Percentiles rank a stretch among this genome's conserved stretches.
Evolutionary conservation across 1,140 invertebrate species (phyloP).

Genomic region (Drosophila kohkoa): DNA sequence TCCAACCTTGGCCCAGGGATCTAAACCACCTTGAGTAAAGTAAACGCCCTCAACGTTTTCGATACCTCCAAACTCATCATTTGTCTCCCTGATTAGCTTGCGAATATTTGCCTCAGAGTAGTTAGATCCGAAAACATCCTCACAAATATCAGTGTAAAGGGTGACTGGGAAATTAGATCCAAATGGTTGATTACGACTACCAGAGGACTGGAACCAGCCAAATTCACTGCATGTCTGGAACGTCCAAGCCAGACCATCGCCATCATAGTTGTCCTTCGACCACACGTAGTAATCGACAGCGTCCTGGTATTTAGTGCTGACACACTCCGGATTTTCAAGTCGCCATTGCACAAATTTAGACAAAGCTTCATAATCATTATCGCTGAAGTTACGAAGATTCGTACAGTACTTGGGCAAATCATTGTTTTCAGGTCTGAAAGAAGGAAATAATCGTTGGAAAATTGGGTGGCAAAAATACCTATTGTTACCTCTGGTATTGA

Average conservation of each 20-base stretch:
- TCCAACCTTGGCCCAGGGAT: constrained; percentile 88
- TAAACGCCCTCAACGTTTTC: constrained; percentile 87
- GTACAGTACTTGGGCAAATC: constrained; percentile 54
- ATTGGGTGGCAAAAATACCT: not conserved
- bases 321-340: constrained; percentile 43
- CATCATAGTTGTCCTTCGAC: constrained; percentile 55
- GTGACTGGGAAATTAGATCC: constrained; percentile 86
- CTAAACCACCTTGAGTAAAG: constrained; percentile 88
- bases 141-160: constrained; percentile 57
- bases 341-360: constrained; percentile 56
- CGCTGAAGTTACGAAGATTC: constrained; percentile 45
- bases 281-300: constrained; percentile 62
- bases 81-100: constrained; percentile 85
- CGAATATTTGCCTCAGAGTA: constrained; percentile 47
- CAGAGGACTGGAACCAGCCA: constrained; percentile 90
- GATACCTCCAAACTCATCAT: constrained; percentile 87
- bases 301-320: constrained; percentile 54
- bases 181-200: constrained; percentile 87
- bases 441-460: not conserved
- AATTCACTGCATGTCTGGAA: constrained; percentile 91
- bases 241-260: constrained; percentile 85
- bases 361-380: constrained; percentile 64
- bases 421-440: constrained; percentile 47
- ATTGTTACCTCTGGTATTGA: constrained; percentile 70
- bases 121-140: constrained; percentile 85